Evolutionary conservation across 2,113 vertebrate genomes (phyloP).

Genomic region (Ctenodactylus gundi): DNA sequence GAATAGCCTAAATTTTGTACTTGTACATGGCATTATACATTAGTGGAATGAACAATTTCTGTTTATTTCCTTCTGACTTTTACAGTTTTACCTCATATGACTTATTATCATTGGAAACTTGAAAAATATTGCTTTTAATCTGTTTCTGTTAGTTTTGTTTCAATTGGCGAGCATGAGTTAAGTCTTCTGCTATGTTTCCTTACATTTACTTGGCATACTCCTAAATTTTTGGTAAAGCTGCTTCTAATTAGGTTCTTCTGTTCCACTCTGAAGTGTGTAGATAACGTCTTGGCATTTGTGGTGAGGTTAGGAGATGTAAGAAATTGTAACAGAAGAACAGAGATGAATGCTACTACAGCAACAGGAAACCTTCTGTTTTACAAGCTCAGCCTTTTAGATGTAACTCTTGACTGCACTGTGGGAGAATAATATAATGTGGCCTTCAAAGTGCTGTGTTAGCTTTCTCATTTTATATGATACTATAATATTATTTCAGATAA

Average conservation of each 20-base stretch:
- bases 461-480: constrained; percentile 35
- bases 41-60: neutral
- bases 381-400: neutral
- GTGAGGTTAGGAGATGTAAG: constrained; percentile 23
- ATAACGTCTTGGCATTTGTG: constrained; percentile 15
- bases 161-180: neutral
- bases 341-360: constrained; percentile 30
- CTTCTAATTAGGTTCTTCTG: constrained; percentile 8
- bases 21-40: neutral
- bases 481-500: constrained; percentile 52
- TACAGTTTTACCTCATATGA: neutral
- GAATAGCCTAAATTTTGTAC: neutral
- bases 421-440: neutral
- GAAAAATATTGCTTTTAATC: neutral
- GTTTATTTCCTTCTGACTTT: neutral
- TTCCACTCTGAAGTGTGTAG: neutral
- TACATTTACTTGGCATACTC: neutral
- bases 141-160: constrained; percentile 27
- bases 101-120: neutral
- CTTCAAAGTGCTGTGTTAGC: constrained; percentile 52
- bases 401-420: neutral
- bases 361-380: constrained; percentile 13
- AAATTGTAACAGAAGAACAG: neutral
- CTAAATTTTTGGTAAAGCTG: constrained; percentile 14
- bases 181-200: neutral